phyloP scores from a whole-genome alignment of 23 tunicate genomes.

The Halocynthia aurantium region DNA sequence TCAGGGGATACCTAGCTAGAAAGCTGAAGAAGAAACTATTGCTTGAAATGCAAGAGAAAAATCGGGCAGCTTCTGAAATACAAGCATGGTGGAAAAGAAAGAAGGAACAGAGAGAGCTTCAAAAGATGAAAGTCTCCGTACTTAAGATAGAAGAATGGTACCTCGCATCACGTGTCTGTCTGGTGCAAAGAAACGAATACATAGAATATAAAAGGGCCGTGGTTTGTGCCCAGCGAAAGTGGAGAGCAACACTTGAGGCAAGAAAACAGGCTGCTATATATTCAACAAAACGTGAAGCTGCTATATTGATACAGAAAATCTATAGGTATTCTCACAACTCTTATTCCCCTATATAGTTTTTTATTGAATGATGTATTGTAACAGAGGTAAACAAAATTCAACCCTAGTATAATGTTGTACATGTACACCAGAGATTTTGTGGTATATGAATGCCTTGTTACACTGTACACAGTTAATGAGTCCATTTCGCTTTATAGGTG shows the following conservation, averaged over 20 bases:
- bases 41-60: background rate
- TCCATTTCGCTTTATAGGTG: background rate
- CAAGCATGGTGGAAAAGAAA: conserved; percentile 20
- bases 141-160: conserved; percentile 4
- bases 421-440: too few species aligned
- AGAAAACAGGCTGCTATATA: conserved; percentile 16
- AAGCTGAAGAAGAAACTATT: background rate
- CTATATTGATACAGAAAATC: conserved; percentile 13
- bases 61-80: conserved; percentile 1
- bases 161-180: background rate
- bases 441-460: too few species aligned
- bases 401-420: too few species aligned
- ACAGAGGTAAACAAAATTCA: too few species aligned
- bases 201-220: conserved; percentile 6
- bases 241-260: conserved; percentile 17
- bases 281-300: conserved; percentile 15
- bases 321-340: background rate
- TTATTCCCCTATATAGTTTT: too few species aligned
- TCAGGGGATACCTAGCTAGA: background rate
- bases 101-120: background rate
- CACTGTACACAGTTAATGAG: background rate
- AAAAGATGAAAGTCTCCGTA: background rate
- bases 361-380: too few species aligned
- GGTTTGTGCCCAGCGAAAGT: background rate
- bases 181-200: background rate